A percentile compares a stretch with the other conserved stretches of the same genome.
Conservation (phyloP, 2,113 vertebrate genomes). For the Solea senegalensis region DNA sequence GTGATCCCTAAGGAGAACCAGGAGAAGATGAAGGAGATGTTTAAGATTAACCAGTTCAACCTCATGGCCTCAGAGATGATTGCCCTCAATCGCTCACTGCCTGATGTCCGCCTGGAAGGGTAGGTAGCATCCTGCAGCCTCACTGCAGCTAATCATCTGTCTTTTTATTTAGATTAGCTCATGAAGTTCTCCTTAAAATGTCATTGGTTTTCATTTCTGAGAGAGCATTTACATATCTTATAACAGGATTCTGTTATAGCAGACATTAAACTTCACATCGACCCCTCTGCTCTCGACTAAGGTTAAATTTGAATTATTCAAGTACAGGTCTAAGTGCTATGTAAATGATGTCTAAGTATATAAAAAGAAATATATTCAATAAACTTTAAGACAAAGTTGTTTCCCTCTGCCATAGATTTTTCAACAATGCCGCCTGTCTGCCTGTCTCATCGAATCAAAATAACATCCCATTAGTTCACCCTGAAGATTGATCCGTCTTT, state of each 20-base stretch:
- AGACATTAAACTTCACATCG: too few relatives aligned
- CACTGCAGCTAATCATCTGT: constrained; percentile 3
- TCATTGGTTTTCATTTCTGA: not conserved
- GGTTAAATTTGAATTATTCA: too few relatives aligned
- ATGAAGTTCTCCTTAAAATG: constrained; percentile 4
- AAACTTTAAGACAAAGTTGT: not conserved
- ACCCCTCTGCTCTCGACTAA: too few relatives aligned
- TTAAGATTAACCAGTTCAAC: constrained; percentile 99
- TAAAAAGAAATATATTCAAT: not conserved
- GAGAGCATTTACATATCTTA: not conserved
- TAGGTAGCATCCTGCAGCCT: constrained; percentile 75
- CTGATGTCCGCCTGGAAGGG: constrained; percentile 97
- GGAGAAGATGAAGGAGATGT: constrained; percentile 99
- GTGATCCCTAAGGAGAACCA: constrained; percentile 97
- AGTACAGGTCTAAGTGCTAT: not conserved
- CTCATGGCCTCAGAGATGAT: constrained; percentile 99
- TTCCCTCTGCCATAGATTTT: not conserved
- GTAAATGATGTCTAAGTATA: not conserved
- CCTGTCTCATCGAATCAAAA: not conserved
- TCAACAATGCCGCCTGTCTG: not conserved
- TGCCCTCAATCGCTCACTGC: constrained; percentile 95
- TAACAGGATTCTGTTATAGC: too few relatives aligned
- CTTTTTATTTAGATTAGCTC: constrained; percentile 1
- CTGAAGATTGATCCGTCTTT: not conserved
- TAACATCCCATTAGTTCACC: constrained; percentile 5